Evolutionary conservation across 2,113 vertebrate genomes (phyloP).

Genomic region (Pipa parva): DNA sequence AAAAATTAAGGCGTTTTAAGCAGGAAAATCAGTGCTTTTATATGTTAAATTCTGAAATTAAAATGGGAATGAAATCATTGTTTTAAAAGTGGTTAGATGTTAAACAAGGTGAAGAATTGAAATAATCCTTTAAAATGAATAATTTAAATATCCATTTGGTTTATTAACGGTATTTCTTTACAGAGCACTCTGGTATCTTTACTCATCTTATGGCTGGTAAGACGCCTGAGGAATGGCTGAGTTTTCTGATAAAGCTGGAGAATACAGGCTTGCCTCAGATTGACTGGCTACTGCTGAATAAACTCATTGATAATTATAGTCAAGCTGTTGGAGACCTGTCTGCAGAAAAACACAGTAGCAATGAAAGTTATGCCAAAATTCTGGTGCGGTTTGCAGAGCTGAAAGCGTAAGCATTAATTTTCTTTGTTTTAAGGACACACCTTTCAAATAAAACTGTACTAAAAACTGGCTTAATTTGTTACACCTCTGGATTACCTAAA

Average conservation of each 20-base stretch:
- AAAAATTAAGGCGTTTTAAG: too few species aligned
- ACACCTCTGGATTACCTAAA: too few species aligned
- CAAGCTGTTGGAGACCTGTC: conserved; percentile 78
- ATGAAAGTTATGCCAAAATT: conserved; percentile 83
- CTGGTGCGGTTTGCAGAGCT: conserved; percentile 89
- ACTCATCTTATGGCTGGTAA: conserved; percentile 73
- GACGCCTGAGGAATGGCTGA: conserved; percentile 80
- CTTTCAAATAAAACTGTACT: too few species aligned
- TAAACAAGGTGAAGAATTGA: too few species aligned
- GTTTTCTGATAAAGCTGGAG: conserved; percentile 77
- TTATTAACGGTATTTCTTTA: neutral
- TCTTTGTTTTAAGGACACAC: too few species aligned
- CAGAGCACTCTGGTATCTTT: conserved; percentile 80
- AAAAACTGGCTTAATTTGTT: too few species aligned
- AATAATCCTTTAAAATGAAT: too few species aligned
- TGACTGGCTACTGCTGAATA: conserved; percentile 69
- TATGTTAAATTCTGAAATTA: too few species aligned
- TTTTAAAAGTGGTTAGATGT: too few species aligned
- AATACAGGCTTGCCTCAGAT: conserved; percentile 72
- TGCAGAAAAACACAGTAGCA: conserved; percentile 77
- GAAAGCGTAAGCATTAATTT: conserved; percentile 77
- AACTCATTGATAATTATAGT: conserved; percentile 80
- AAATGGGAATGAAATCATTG: too few species aligned
- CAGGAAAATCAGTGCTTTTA: too few species aligned
- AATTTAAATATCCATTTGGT: too few species aligned